Evolutionary conservation across 1,140 invertebrate species (phyloP), one percentile per base, ranked within the genome.

Genomic region (Babylonia areolata): DNA sequence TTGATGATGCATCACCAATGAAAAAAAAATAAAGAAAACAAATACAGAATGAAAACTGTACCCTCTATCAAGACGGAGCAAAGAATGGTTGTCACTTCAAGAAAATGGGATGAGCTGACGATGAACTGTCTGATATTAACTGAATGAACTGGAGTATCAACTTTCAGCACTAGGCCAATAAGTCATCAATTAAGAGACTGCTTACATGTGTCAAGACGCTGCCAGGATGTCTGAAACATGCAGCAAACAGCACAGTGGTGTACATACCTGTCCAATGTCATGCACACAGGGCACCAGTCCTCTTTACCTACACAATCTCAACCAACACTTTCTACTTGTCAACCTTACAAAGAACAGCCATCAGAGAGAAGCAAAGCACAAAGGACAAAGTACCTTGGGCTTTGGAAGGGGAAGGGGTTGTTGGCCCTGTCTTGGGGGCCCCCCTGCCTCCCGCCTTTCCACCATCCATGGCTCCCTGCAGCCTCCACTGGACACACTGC

Each of bases 131-230:
- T 9, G 46, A 51, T 17, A 12, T 17, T 51, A 17, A 51, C 17
- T n/a, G 9, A 51, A 12, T 9, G 17, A 51, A 51, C 46, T 51
- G 46, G 17, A 9, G 46, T 51, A 51, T 51, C 9, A 51, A 51
- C 17, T 17, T 51, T 51, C 9, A 51, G 9, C 9, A 1, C 46
- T 51, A 51, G 46, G 46, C 17, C 9, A 17, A 17, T 51, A 51
- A 17, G 58, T 23, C 15, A 64, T 23, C 58, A 77, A 77, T 37
- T 15, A 73, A 73, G 33, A 73, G 75, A 40, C 11, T 40, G 5
- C 75, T 77, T 77, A 77, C 75, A 77, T 77, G 75, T 77, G 75
- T 77, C 75, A 77, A 77, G 75, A 77, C 75, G 75, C 37, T 77
- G 75, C 39, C 75, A 40, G 40, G 37, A 28, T 15, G 75, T 37